phyloP scores from a whole-genome alignment of 2,113 vertebrate species.

The Genyomyrus donnyi region DNA sequence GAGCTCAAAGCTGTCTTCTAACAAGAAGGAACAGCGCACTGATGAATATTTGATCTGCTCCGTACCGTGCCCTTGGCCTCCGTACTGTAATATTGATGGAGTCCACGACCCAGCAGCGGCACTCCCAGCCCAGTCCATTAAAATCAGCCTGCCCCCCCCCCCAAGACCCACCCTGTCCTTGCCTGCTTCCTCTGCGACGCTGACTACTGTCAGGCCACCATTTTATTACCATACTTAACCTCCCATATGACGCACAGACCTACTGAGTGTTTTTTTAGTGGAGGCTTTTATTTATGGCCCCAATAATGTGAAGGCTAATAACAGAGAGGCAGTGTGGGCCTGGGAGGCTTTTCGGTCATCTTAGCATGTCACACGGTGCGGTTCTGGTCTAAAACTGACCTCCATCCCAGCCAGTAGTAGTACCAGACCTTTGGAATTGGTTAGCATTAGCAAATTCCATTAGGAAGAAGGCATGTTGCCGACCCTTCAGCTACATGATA shows the following conservation, averaged over 20 bases:
- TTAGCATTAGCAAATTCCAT: not conserved
- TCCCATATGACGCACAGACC: constrained; percentile 14
- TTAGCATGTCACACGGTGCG: not conserved
- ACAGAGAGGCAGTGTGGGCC: not conserved
- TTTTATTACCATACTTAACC: constrained; percentile 37
- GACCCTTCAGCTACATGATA: not conserved
- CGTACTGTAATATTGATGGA: constrained; percentile 52
- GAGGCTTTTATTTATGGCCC: constrained; percentile 25
- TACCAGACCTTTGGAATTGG: not conserved
- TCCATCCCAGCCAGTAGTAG: not conserved
- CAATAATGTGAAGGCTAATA: constrained; percentile 7
- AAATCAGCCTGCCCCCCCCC: constrained; percentile 5
- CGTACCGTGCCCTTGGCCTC: constrained; percentile 34
- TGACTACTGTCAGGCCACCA: not conserved
- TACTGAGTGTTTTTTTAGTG: constrained; percentile 6
- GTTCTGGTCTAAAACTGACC: not conserved
- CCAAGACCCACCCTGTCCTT: not conserved
- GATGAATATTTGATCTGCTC: constrained; percentile 54
- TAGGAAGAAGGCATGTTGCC: not conserved
- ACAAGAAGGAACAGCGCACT: constrained; percentile 17
- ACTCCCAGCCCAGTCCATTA: constrained; percentile 30
- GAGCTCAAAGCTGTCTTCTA: not conserved
- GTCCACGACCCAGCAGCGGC: constrained; percentile 33
- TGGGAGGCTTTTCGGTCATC: not conserved
- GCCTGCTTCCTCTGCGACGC: not conserved